Evolutionary conservation across 2,888 invertebrate species (phyloP).

Genomic region (Diploptera punctata): DNA sequence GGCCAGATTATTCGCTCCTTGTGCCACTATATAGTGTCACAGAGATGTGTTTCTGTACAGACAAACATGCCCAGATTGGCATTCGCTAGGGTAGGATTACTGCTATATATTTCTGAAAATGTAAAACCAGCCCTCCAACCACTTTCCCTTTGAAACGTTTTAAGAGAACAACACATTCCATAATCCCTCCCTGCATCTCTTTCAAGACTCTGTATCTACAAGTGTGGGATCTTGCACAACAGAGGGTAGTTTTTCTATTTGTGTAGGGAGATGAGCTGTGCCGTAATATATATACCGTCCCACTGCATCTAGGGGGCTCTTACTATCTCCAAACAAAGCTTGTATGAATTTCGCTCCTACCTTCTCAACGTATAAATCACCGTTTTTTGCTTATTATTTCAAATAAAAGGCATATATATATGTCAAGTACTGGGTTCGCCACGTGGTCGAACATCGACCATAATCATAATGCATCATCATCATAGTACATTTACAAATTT

Average conservation of each 20-base stretch:
- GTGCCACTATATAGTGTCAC: not conserved
- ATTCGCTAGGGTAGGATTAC: not conserved
- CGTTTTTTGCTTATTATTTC: too few relatives aligned
- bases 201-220: slow-evolving; percentile 2
- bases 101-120: slow-evolving; percentile 9
- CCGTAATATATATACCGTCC: slow-evolving; percentile 3
- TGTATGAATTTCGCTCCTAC: too few relatives aligned
- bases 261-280: slow-evolving; percentile 25
- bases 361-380: too few relatives aligned
- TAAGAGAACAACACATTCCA: slow-evolving; percentile 11
- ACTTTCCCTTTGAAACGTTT: slow-evolving; percentile 8
- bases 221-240: slow-evolving; percentile 17
- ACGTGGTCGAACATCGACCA: too few relatives aligned
- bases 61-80: too few relatives aligned
- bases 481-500: too few relatives aligned
- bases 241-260: slow-evolving; percentile 30
- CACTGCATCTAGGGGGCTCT: too few relatives aligned
- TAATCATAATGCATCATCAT: too few relatives aligned
- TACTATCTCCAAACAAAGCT: too few relatives aligned
- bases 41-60: not conserved
- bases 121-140: not conserved
- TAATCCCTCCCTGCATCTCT: slow-evolving; percentile 16
- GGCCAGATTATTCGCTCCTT: slow-evolving; percentile 4
- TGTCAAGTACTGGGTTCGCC: too few relatives aligned
- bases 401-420: too few relatives aligned